Evolutionary conservation across 2,113 vertebrate species (phyloP).

Genomic region (Corapipo altera): DNA sequence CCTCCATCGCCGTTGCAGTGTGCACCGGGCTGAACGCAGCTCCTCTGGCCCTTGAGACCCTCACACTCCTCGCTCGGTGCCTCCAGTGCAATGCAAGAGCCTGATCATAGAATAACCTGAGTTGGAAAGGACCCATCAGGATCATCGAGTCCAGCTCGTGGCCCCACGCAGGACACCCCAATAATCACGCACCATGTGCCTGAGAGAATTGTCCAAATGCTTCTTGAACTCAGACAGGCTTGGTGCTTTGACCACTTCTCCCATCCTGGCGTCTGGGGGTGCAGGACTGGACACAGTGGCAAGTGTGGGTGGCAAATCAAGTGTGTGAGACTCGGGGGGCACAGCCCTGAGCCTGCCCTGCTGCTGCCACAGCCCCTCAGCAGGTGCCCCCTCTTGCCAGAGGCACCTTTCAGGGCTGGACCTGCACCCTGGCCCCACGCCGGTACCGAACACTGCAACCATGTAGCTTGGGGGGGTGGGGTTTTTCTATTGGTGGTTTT

Average conservation of each 20-base stretch:
- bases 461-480: background rate
- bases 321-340: fast-evolving
- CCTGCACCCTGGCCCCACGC: background rate
- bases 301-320: background rate
- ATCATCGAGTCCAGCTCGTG: background rate
- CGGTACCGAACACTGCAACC: background rate
- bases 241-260: background rate
- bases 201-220: background rate
- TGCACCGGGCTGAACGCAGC: background rate
- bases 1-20: background rate
- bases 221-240: fast-evolving
- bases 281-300: background rate
- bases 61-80: background rate
- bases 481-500: background rate
- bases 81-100: background rate
- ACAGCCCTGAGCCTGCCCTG: background rate
- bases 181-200: background rate
- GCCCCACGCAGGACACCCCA: background rate
- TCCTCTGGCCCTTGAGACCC: background rate
- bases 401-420: conserved; percentile 11
- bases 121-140: background rate
- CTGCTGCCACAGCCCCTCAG: background rate
- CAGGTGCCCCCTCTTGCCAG: background rate
- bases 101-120: background rate
- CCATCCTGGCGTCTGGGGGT: fast-evolving